These are phyloP conservation scores for Diadophis punctatus DNA, from an alignment of 2,113 vertebrate species.

Conservation along the genomic window DNA sequence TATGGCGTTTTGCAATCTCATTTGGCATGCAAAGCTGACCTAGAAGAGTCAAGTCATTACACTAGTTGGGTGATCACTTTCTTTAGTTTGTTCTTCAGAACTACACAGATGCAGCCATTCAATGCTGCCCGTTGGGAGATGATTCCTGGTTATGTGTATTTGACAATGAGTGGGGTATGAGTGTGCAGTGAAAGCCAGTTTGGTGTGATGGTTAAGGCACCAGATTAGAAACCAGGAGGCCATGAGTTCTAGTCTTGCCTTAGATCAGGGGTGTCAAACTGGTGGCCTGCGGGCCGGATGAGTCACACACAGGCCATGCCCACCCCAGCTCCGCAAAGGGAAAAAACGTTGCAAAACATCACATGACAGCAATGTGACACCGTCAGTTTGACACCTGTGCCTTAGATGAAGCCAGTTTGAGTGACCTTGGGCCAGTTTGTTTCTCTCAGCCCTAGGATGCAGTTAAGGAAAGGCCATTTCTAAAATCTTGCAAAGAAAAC, in stretches of 20 bases:
- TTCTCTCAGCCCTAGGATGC: background rate
- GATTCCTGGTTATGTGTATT: background rate
- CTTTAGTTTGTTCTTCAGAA: background rate
- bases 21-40: background rate
- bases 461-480: background rate
- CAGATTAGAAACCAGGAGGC: background rate
- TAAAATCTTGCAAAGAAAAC: background rate
- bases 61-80: background rate
- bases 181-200: background rate
- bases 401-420: background rate
- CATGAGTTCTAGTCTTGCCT: background rate
- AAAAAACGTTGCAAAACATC: no score
- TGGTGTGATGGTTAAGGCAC: background rate
- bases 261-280: background rate
- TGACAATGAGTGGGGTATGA: background rate
- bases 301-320: no score
- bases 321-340: no score
- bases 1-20: background rate
- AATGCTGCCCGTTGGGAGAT: accelerated
- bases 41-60: background rate
- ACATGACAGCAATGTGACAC: no score
- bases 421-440: background rate
- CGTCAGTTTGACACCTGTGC: background rate
- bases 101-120: background rate
- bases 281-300: no score